Evolutionary conservation across 2,797 vertebrate genomes (phyloP), one percentile per base, ranked within the genome.

Genomic region (Merluccius polli): DNA sequence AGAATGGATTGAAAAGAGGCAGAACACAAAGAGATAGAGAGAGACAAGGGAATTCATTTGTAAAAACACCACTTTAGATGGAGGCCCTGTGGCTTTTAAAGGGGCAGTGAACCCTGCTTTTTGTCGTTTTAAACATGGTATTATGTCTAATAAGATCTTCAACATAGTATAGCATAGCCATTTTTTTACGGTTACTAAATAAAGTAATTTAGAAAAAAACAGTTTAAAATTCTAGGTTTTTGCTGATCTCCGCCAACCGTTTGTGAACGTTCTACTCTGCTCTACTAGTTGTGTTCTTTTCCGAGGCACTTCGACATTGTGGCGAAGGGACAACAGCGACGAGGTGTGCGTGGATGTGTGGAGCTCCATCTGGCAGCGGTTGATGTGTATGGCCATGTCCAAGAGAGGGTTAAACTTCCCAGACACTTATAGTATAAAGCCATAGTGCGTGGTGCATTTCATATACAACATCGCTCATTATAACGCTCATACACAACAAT

Each of bases 11-110:
- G 59, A 24, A 65, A 10, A 65, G 59, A 65, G 59, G 11, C 27
- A 12, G 59, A n/a, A 65, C 59, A 63, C 0, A 81, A 84, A 72
- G 13, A 27, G 68, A 75, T 63, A 72, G 80, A 75, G 78, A 71
- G 38, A 33, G 70, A 35, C 65, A 21, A 38, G 41, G 52, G 68
- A 48, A 69, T 48, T 52, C 16, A 21, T 52, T 18, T 65, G 59
- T 65, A 65, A 27, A 65, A 65, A 27, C 24, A 27, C 24, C 59
- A 65, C 59, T 27, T 10, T 65, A 27, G 59, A 65, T 13, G 59
- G 59, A 27, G 59, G 59, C n/a, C 59, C 59, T 65, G n/a, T 27
- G n/a, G 24, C 59, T 65, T 65, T 65, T 65, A 65, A 65, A 65
- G 59, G 59, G 59, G 24, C 59, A 59, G 52, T 59, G 52, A 59